Base-by-base conservation (phyloP, 2,113 vertebrate genomes). In the Lucifuga dentata region DNA sequence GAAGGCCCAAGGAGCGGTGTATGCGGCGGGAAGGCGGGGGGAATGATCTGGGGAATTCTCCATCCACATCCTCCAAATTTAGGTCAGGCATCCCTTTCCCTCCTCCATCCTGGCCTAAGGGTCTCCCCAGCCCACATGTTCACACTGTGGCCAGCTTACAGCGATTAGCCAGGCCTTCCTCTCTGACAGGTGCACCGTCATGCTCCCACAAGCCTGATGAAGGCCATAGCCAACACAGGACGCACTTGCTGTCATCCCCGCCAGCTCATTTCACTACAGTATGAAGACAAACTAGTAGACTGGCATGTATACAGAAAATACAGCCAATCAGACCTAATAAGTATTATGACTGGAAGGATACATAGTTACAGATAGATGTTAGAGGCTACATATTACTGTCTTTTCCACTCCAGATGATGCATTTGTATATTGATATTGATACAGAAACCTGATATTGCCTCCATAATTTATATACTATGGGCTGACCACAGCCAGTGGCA, bases 181-280 rank as follows among this genome's bases (percentile, higher is more conserved):
- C 59, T 81, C 33, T 58, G 70, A 89, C 87, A 89, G 87, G 89
- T 91, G 85, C 80, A 76, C 38, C 48, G 62, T 84, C 77, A 90
- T 45, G 70, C 79, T 86, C 57, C 55, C 50, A 49, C 40, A 62
- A 13, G 41, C 52, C 20, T 13, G 56, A 36, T 29, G 62, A 48
- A 39, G n/a, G 43, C 32, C 44, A 24, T 12, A 7, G 11, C 15
- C 40, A 29, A 7, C 10, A 17, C 29, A 46, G 39, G 46, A 19
- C 41, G n/a, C 49, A 20, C 46, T 68, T 24, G 5, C 56, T 21
- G 21, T n/a, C 60, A 58, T 75, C 49, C 35, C 26, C 43, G n/a
- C n/a, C 19, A 0, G 21, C 48, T 57, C 64, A 68, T 20, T 41
- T 49, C 5, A 36, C 44, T 17, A 39, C 1, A 49, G 48, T 35